Percentiles rank a stretch among this genome's conserved stretches.
These are phyloP conservation scores for Acronicta aceris DNA, from an alignment of 2,888 invertebrate species.

Conservation along the genomic window DNA sequence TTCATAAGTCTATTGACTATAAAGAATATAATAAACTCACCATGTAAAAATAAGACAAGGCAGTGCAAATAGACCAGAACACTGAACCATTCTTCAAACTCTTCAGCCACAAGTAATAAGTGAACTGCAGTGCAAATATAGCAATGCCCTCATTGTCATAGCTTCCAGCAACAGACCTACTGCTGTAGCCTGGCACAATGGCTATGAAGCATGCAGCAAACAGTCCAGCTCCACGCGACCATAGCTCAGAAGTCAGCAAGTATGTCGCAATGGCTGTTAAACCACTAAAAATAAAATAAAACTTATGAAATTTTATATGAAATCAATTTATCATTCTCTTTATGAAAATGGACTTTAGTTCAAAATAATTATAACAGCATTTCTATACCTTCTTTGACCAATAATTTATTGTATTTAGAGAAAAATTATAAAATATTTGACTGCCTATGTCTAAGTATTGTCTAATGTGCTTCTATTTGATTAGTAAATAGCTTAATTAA, in stretches of 20 bases:
- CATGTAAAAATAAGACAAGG: conserved; percentile 99
- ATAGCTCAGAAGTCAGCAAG: conserved; percentile 98
- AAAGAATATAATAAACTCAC: conserved; percentile 85
- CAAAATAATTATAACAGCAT: no score
- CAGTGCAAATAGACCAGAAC: conserved; percentile 98
- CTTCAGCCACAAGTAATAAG: conserved; percentile 99
- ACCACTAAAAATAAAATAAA: conserved; percentile 91
- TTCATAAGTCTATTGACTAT: not conserved
- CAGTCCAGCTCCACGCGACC: conserved; percentile 98
- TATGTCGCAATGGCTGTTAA: conserved; percentile 99
- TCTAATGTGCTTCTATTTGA: no score
- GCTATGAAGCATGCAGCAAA: conserved; percentile 99
- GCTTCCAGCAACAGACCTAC: conserved; percentile 99
- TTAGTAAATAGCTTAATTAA: no score
- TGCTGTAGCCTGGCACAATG: conserved; percentile 99
- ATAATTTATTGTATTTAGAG: no score
- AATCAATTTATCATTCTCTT: no score
- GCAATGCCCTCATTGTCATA: conserved; percentile 99
- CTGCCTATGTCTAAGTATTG: no score
- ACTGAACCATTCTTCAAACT: conserved; percentile 99
- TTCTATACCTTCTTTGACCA: no score
- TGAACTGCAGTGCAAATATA: conserved; percentile 99
- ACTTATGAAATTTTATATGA: no score
- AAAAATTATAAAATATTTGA: no score
- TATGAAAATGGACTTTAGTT: no score